Percentiles rank a stretch among this genome's conserved stretches.
These are phyloP conservation scores for Rhagium mordax DNA, from an alignment of 2,888 invertebrate genomes.

Conservation along the genomic window DNA sequence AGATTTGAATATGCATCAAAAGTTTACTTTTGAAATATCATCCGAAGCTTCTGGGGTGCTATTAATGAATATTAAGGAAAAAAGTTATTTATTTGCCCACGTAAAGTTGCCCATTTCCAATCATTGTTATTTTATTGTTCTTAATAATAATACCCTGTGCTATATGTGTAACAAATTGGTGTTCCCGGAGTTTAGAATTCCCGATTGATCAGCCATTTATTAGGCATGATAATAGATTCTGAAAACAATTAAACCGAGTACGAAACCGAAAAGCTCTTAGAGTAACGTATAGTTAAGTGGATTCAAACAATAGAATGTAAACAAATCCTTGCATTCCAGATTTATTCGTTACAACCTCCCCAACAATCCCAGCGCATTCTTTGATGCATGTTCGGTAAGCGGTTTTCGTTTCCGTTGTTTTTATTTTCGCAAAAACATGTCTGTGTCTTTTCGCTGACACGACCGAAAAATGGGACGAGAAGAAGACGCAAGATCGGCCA, in stretches of 20 bases:
- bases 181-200: background rate
- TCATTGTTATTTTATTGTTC: no score
- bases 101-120: no score
- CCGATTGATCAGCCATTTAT: conserved; percentile 10
- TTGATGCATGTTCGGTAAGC: conserved; percentile 59
- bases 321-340: conserved; percentile 60
- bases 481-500: conserved; percentile 30
- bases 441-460: conserved; percentile 52
- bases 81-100: no score
- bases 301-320: conserved; percentile 63
- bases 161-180: background rate
- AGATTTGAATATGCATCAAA: background rate
- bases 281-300: conserved; percentile 46
- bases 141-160: no score
- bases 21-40: background rate
- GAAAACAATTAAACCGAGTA: conserved; percentile 29
- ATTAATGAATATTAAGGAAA: no score
- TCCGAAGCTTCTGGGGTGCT: no score
- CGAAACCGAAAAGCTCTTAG: conserved; percentile 36
- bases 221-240: conserved; percentile 16
- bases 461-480: conserved; percentile 45
- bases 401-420: conserved; percentile 57
- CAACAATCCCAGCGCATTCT: conserved; percentile 61
- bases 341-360: conserved; percentile 61
- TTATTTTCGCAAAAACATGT: conserved; percentile 57